Evolutionary conservation across 2,113 vertebrate species (phyloP), one percentile per base, ranked within the genome.

Genomic region (Calidris pugnax): DNA sequence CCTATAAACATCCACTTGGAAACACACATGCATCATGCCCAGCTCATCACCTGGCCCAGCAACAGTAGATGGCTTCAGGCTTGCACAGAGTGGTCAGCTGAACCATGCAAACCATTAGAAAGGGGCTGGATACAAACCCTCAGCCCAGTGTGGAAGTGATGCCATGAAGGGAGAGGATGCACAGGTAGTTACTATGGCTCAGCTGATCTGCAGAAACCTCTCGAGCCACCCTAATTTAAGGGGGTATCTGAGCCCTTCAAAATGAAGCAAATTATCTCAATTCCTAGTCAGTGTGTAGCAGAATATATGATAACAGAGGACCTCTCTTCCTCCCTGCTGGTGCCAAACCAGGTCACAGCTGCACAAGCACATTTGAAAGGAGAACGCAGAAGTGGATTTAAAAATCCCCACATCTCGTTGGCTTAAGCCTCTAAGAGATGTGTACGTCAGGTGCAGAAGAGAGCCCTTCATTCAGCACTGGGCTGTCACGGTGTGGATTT

Each of bases 61-160:
- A 50, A 50, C 26, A 59, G 30, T 1, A 69, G 47, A 32, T 28
- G 11, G 41, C 5, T 89, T 39, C 56, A 80, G 48, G 22, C 35
- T 73, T 48, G n/a, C 1, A 2, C 20, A 55, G 56, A 41, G 26
- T 13, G 28, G n/a, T 63, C 50, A 66, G 6, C 30, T 87, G 73
- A 81, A 47, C 63, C 57, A 66, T 17, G 4, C 22, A 72, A 62
- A 69, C 56, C 18, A 14, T 20, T 51, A 90, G 78, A 82, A 85
- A 75, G 3, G 9, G 43, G 35, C 18, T 82, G 66, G 51, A 43
- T 39, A 24, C 0, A 3, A 93, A 16, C 18, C 48, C 27, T 74
- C 45, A 59, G 3, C 30, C 24, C 33, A 0, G 0, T 7, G 8
- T 21, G 10, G 13, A 45, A 27, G 21, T 2, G 1, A 47, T 60